Conservation (phyloP, 1,140 invertebrate species). For the Tetranychus cinnabarinus region DNA sequence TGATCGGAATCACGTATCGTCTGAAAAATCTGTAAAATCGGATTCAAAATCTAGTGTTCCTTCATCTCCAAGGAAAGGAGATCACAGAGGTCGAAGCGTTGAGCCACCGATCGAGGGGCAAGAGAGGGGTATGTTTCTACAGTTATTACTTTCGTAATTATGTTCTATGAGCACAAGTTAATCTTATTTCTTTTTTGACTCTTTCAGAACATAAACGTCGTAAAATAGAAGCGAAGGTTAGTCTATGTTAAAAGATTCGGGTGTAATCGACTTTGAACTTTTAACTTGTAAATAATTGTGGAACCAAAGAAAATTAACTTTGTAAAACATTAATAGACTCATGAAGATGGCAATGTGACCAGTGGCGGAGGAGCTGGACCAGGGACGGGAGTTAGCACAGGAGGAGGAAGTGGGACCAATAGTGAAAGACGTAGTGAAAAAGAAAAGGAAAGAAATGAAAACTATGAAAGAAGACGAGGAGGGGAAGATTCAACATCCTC, state of each 20-base stretch:
- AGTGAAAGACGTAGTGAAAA: background rate
- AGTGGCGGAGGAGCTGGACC: too few relatives aligned
- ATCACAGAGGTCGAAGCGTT: slow-evolving; percentile 1
- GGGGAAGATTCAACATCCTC: background rate
- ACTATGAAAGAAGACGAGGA: background rate
- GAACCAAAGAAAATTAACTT: too few relatives aligned
- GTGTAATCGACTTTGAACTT: too few relatives aligned
- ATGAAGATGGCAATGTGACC: too few relatives aligned
- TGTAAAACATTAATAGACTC: too few relatives aligned
- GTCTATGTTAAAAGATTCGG: background rate
- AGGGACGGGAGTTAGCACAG: too few relatives aligned
- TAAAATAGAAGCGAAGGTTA: background rate
- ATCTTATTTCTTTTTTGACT: background rate
- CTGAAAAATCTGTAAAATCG: background rate
- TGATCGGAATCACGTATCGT: background rate
- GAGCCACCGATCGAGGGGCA: background rate
- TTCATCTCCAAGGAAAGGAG: background rate
- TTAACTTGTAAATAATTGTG: background rate
- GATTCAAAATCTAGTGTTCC: slow-evolving; percentile 1
- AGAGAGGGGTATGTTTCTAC: background rate
- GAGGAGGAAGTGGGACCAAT: too few relatives aligned
- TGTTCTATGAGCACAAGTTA: background rate
- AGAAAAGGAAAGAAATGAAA: slow-evolving; percentile 3
- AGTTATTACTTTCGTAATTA: background rate
- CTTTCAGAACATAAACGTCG: background rate